phyloP scores from a whole-genome alignment of 1,140 invertebrate genomes.

The Achroia grisella region DNA sequence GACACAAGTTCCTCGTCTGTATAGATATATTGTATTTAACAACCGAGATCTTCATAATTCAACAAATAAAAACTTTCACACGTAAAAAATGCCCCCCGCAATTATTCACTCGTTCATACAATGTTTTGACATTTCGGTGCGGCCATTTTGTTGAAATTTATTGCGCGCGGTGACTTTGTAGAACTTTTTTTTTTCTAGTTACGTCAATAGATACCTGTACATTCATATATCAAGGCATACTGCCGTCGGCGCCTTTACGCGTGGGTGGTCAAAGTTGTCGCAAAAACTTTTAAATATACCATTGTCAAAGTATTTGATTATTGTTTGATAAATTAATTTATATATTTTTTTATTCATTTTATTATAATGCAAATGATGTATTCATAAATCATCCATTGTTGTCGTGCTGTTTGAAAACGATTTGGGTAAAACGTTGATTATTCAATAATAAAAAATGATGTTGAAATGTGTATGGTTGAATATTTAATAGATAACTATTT shows the following conservation, averaged over 20 bases:
- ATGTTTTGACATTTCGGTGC: slow-evolving; percentile 25
- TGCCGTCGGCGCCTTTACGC: slow-evolving; percentile 12
- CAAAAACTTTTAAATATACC: no score
- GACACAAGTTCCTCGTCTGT: no score
- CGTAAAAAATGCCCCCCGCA: slow-evolving; percentile 9
- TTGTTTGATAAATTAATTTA: slow-evolving; percentile 3
- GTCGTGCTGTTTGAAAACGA: background rate
- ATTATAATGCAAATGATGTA: background rate
- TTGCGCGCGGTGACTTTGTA: slow-evolving; percentile 15
- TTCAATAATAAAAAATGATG: background rate
- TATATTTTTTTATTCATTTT: background rate
- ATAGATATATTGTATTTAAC: no score
- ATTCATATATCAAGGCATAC: slow-evolving; percentile 9
- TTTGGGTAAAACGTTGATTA: background rate
- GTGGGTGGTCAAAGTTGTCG: slow-evolving; percentile 12
- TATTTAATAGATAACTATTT: no score
- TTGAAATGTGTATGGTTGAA: no score
- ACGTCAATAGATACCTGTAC: slow-evolving; percentile 7
- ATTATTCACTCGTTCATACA: slow-evolving; percentile 10
- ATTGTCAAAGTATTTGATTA: background rate
- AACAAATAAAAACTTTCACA: no score
- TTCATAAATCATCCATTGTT: background rate
- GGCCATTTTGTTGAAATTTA: slow-evolving; percentile 16
- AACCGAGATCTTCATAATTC: no score
- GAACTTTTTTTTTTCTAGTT: slow-evolving; percentile 3